A percentile compares a stretch with the other conserved stretches of the same genome.
Conservation (phyloP, 2,113 vertebrate species). For the Petrocephalus microphthalmus region DNA sequence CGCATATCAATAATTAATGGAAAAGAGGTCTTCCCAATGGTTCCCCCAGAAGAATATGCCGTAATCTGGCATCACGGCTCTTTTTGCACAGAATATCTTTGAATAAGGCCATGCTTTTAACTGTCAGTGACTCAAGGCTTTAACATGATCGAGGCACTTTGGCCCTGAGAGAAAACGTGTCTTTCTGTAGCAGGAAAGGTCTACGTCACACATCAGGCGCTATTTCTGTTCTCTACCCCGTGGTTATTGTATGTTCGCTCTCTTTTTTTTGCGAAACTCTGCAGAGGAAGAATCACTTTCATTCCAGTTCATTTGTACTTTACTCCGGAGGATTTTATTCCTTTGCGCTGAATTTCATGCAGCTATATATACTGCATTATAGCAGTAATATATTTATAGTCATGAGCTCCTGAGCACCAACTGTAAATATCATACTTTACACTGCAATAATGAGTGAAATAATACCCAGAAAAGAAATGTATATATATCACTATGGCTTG, state of each 20-base stretch:
- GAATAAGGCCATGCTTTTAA: neutral
- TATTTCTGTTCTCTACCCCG: neutral
- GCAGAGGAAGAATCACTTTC: neutral
- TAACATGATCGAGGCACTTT: neutral
- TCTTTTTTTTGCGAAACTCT: neutral
- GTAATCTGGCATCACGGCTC: neutral
- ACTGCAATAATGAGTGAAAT: neutral
- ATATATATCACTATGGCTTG: neutral
- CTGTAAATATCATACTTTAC: neutral
- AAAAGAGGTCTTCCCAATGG: neutral
- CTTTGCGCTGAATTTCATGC: neutral
- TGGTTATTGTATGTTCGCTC: neutral
- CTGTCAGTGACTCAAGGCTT: neutral
- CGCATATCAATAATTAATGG: neutral
- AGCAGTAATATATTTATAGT: neutral
- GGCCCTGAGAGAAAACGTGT: neutral
- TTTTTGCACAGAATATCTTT: neutral
- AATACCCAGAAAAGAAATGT: neutral
- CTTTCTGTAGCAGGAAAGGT: neutral
- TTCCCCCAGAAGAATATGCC: neutral
- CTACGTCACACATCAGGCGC: neutral
- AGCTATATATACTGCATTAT: neutral
- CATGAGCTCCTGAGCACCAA: neutral
- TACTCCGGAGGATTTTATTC: neutral
- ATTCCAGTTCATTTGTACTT: neutral